Conservation (phyloP, 2,113 vertebrate species). For the Strix aluco region DNA sequence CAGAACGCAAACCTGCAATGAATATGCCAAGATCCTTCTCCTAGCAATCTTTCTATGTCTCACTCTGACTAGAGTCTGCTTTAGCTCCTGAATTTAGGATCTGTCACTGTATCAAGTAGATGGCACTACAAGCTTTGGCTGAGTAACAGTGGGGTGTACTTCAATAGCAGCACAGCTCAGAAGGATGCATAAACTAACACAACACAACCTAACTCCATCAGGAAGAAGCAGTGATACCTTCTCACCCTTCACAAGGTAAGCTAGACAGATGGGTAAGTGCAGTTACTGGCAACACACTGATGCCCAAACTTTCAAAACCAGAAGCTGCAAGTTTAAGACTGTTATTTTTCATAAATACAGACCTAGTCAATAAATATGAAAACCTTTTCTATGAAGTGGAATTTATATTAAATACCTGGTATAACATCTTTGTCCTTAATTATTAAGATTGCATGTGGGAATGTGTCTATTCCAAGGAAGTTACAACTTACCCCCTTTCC, state of each 20-base stretch:
- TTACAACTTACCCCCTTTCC: fast-evolving
- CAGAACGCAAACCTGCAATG: not conserved
- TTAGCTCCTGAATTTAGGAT: not conserved
- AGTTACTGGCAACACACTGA: fast-evolving
- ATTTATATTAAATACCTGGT: not conserved
- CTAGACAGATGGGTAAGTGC: not conserved
- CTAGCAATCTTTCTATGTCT: not conserved
- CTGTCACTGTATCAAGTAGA: not conserved
- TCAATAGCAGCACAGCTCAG: not conserved
- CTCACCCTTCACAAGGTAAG: not conserved
- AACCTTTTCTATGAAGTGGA: not conserved
- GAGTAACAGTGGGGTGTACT: not conserved
- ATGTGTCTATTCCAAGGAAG: not conserved
- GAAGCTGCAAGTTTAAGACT: not conserved
- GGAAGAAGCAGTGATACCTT: not conserved
- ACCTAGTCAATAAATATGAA: not conserved
- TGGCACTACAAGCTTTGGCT: conserved; percentile 27
- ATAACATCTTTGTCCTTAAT: not conserved
- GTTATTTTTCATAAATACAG: not conserved
- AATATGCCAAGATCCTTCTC: not conserved
- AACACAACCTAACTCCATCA: not conserved
- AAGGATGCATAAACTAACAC: not conserved
- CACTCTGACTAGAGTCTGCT: not conserved
- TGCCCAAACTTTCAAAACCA: not conserved
- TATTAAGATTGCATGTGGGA: not conserved